A percentile compares a stretch with the other conserved stretches of the same genome.
phyloP scores from a whole-genome alignment of 2,888 invertebrate genomes.

The Synergus japonicus region DNA sequence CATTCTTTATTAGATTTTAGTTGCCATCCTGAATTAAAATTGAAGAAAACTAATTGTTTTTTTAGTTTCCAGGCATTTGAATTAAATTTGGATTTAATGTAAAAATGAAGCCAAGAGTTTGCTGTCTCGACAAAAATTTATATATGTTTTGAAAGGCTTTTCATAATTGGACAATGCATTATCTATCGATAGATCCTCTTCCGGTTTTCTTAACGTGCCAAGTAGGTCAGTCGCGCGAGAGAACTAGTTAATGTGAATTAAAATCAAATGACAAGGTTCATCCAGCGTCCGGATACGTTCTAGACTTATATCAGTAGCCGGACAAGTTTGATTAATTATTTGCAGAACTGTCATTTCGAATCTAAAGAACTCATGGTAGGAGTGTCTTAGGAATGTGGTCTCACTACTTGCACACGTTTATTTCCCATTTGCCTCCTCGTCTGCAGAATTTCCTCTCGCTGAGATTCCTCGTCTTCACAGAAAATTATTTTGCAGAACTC shows the following conservation, averaged over 20 bases:
- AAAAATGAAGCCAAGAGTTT: background rate
- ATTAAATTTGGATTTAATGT: background rate
- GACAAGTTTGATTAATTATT: slow-evolving; percentile 52
- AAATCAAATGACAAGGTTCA: slow-evolving; percentile 51
- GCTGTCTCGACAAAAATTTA: background rate
- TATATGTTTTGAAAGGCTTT: background rate
- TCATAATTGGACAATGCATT: slow-evolving; percentile 27
- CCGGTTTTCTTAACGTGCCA: slow-evolving; percentile 59
- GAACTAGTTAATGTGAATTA: slow-evolving; percentile 56
- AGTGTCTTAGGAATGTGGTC: slow-evolving; percentile 72
- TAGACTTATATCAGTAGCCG: slow-evolving; percentile 30
- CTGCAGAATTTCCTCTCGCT: slow-evolving; percentile 54
- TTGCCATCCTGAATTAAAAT: background rate
- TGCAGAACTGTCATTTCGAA: slow-evolving; percentile 55
- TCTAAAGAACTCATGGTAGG: slow-evolving; percentile 62
- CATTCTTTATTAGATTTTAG: too few relatives aligned
- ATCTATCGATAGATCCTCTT: slow-evolving; percentile 54
- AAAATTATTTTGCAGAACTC: slow-evolving; percentile 46
- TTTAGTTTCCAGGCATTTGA: background rate
- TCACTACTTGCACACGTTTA: slow-evolving; percentile 62
- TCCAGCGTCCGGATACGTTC: slow-evolving; percentile 39
- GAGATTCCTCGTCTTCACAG: slow-evolving; percentile 22
- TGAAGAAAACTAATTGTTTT: background rate
- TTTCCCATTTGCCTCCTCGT: slow-evolving; percentile 64
- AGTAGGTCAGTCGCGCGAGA: slow-evolving; percentile 60